Base-by-base conservation (phyloP, 2,797 vertebrate species). In the Morelia viridis region DNA sequence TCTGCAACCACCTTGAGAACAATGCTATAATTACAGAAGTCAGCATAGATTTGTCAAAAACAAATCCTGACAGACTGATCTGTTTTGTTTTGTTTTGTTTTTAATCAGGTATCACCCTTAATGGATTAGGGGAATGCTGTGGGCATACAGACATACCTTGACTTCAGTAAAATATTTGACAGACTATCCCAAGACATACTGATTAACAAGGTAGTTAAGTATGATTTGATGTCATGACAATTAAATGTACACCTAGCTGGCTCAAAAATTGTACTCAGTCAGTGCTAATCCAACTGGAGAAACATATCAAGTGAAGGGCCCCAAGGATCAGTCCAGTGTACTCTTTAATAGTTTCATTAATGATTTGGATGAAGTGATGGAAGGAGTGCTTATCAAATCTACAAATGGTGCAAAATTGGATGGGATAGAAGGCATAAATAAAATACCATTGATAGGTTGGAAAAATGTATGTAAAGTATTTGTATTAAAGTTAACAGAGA, bases 321-420 rank as follows among this genome's bases (percentile, higher is more conserved):
- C 46, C 46, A 35, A 80, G 9, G 71, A 80, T 46, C 17, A 80
- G 71, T 41, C 35, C 35, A 24, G 8, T 22, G 19, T 46, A 80
- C 41, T 80, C 35, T 80, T 80, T 41, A 80, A 80, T 80, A 80
- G 71, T 80, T 24, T 80, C 17, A 80, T 80, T 46, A 24, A 80
- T 80, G 19, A 46, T 22, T 80, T 46, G 19, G 35, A 80, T 46
- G 71, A 80, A 80, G 71, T 24, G 71, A 4, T 80, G 35, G 35
- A 80, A 80, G 35, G 91, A 85, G 65, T 53, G 85, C 88, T 80
- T 24, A 80, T 80, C 71, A 80, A 46, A 80, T 80, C 35, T 80
- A 19, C 35, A 80, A 80, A 80, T 80, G 71, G 71, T 46, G 22
- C 71, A 46, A 80, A 80, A 80, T 80, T 24, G 71, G 19, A 3